Evolutionary conservation across 2,113 vertebrate genomes (phyloP).

Genomic region (Puffinus mauretanicus): DNA sequence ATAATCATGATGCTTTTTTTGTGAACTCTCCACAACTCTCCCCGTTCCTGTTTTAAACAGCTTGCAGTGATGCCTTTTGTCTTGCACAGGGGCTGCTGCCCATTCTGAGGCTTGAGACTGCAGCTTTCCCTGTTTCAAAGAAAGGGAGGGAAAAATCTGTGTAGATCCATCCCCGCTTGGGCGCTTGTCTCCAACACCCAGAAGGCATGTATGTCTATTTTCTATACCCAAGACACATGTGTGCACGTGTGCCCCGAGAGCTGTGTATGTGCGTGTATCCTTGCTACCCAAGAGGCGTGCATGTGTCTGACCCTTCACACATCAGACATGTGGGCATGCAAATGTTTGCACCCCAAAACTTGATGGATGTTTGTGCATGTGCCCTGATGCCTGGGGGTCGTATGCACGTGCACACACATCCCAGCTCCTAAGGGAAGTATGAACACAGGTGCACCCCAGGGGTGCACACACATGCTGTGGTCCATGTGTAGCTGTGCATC

Average conservation of each 20-base stretch:
- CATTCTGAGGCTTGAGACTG: background rate
- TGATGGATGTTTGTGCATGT: fast-evolving
- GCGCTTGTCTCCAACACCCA: background rate
- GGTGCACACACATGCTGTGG: background rate
- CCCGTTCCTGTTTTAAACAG: background rate
- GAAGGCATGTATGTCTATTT: background rate
- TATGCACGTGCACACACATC: fast-evolving
- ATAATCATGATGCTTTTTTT: background rate
- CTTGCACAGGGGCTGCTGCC: background rate
- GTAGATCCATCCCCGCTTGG: background rate
- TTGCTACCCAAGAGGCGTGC: background rate
- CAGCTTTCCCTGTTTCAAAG: background rate
- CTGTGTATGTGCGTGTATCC: background rate
- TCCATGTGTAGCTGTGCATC: fast-evolving
- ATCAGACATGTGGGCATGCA: fast-evolving
- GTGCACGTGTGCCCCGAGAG: background rate
- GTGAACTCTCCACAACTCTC: background rate
- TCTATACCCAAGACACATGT: fast-evolving
- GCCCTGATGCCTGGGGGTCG: background rate
- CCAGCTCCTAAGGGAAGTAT: fast-evolving
- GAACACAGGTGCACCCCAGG: fast-evolving
- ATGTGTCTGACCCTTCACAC: too few species aligned
- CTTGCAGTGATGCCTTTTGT: background rate
- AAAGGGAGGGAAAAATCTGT: fast-evolving
- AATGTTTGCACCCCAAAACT: background rate